phyloP scores from a whole-genome alignment of 2,888 invertebrate species.

The Uloborus plumipes region DNA sequence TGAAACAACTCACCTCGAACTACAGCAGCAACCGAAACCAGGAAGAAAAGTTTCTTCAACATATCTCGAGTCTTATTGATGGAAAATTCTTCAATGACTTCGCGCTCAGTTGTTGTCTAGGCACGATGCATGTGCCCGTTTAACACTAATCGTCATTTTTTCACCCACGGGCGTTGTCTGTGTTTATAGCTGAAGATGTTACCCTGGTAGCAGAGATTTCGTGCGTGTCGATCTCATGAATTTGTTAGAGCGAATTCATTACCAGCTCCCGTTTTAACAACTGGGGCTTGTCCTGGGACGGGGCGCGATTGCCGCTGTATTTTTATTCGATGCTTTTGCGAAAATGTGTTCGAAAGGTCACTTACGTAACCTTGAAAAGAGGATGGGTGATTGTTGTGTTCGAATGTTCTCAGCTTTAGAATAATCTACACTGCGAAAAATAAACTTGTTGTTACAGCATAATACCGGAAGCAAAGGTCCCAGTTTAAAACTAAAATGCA shows the following conservation, averaged over 20 bases:
- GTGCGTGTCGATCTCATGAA: slow-evolving; percentile 56
- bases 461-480: no score
- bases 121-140: slow-evolving; percentile 19
- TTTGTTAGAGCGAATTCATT: slow-evolving; percentile 7
- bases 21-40: not conserved
- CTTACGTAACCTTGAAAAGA: no score
- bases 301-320: no score
- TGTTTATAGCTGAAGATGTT: slow-evolving; percentile 60
- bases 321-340: no score
- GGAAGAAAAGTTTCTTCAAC: not conserved
- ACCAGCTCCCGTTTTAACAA: not conserved
- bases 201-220: slow-evolving; percentile 54
- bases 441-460: no score
- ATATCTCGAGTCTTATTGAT: not conserved
- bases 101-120: not conserved
- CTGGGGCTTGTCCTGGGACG: not conserved
- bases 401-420: no score
- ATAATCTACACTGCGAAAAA: no score
- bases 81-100: not conserved
- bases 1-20: not conserved
- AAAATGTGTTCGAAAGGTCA: no score
- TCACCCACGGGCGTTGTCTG: slow-evolving; percentile 45
- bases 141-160: slow-evolving; percentile 3
- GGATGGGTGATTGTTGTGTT: no score
- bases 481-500: no score